A percentile compares a stretch with the other conserved stretches of the same genome.
Evolutionary conservation across 2,797 vertebrate genomes (phyloP).

Genomic region (Pantherophis alleghaniensis): DNA sequence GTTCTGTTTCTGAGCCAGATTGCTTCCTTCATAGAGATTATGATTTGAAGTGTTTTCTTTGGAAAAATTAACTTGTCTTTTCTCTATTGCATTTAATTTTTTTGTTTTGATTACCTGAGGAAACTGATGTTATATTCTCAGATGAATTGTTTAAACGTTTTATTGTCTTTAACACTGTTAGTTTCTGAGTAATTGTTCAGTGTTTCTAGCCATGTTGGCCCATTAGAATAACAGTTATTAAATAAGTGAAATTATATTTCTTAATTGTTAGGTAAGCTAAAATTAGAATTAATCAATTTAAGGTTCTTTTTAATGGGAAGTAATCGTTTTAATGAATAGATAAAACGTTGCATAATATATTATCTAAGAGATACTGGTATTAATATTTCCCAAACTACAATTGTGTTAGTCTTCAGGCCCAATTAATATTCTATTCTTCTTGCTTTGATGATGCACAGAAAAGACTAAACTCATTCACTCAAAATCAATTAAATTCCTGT

Average conservation of each 20-base stretch:
- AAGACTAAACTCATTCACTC: not conserved
- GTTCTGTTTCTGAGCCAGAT: not conserved
- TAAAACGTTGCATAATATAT: not conserved
- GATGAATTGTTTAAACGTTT: not conserved
- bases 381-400: not conserved
- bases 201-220: not conserved
- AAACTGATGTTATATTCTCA: not conserved
- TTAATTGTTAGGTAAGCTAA: not conserved
- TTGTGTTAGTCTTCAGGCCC: not conserved
- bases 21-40: not conserved
- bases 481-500: not conserved
- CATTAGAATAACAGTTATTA: not conserved
- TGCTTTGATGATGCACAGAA: not conserved
- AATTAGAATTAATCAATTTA: not conserved
- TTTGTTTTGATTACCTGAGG: not conserved
- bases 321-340: not conserved
- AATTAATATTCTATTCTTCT: not conserved
- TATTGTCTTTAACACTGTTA: not conserved
- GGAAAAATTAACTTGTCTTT: not conserved
- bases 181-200: not conserved
- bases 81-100: not conserved
- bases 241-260: not conserved
- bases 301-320: not conserved
- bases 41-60: accelerated
- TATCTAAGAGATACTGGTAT: not conserved